phyloP scores from a whole-genome alignment of 2,888 invertebrate species.

The Ecdyonurus torrentis region DNA sequence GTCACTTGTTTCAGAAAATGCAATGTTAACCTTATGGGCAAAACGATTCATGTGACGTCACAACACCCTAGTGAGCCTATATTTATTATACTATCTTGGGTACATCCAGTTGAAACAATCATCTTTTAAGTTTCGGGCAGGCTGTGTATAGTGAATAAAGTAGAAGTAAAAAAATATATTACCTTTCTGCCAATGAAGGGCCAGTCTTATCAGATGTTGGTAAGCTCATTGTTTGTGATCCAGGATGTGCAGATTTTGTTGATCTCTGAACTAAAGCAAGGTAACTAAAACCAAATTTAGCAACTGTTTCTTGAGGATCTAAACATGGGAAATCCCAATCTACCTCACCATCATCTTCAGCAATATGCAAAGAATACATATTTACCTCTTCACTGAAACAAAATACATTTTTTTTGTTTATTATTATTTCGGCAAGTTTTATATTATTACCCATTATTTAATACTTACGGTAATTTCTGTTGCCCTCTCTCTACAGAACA shows the following conservation, averaged over 20 bases:
- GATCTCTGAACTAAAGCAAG: constrained; percentile 70
- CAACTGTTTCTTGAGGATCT: constrained; percentile 72
- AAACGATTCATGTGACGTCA: too few species aligned
- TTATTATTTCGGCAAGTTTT: not conserved
- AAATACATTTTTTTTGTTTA: not conserved
- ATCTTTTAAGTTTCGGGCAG: too few species aligned
- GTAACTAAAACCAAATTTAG: constrained; percentile 82
- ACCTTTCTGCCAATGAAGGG: not conserved
- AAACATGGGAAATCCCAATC: constrained; percentile 86
- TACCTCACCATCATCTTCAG: constrained; percentile 92
- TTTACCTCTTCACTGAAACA: constrained; percentile 34
- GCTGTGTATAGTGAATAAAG: too few species aligned
- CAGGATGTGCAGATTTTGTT: not conserved
- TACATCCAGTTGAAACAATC: too few species aligned
- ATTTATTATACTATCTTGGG: too few species aligned
- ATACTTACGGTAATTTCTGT: not conserved
- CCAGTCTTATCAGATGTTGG: not conserved
- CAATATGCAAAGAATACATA: constrained; percentile 79
- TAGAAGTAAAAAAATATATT: too few species aligned
- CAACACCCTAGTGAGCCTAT: too few species aligned
- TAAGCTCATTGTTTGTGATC: not conserved
- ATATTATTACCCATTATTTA: not conserved
- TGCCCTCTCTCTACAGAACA: constrained; percentile 27
- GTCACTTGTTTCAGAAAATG: too few species aligned
- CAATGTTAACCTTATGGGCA: too few species aligned